These are phyloP conservation scores for Sialia sialis DNA, from an alignment of 2,113 vertebrate species.

Conservation along the genomic window DNA sequence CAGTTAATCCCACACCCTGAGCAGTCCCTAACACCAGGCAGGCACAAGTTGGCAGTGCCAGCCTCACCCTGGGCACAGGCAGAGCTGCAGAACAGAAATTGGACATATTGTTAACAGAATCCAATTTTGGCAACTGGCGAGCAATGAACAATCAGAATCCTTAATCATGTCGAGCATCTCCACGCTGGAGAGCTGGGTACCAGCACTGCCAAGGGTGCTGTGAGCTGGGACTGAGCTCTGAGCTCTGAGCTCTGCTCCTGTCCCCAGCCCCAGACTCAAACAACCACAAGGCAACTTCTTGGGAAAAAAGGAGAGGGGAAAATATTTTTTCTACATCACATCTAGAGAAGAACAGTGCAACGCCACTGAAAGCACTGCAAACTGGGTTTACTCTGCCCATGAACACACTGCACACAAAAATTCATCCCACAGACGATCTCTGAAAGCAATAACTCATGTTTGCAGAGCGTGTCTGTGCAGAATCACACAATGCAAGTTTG, in stretches of 20 bases:
- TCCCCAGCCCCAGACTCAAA: neutral
- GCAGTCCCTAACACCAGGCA: neutral
- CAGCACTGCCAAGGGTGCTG: neutral
- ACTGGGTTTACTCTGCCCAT: neutral
- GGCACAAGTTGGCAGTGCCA: neutral
- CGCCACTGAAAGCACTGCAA: rapidly evolving
- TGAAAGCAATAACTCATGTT: rapidly evolving
- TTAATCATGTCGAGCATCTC: neutral
- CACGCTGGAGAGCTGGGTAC: neutral
- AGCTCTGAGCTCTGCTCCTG: too few relatives aligned
- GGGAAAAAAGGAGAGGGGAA: neutral
- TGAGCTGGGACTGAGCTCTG: neutral
- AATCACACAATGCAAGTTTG: rapidly evolving
- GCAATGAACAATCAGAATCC: neutral
- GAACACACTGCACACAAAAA: neutral
- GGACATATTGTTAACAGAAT: neutral
- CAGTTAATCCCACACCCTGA: neutral
- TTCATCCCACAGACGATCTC: neutral
- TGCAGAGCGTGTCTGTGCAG: neutral
- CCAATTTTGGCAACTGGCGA: neutral
- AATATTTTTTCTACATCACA: rapidly evolving
- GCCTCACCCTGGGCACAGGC: neutral
- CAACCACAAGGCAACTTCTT: neutral
- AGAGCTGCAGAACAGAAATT: neutral
- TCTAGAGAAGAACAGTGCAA: rapidly evolving